A percentile compares a stretch with the other conserved stretches of the same genome.
Conservation (phyloP, 2,888 invertebrate species). For the Tubulanus polymorphus region DNA sequence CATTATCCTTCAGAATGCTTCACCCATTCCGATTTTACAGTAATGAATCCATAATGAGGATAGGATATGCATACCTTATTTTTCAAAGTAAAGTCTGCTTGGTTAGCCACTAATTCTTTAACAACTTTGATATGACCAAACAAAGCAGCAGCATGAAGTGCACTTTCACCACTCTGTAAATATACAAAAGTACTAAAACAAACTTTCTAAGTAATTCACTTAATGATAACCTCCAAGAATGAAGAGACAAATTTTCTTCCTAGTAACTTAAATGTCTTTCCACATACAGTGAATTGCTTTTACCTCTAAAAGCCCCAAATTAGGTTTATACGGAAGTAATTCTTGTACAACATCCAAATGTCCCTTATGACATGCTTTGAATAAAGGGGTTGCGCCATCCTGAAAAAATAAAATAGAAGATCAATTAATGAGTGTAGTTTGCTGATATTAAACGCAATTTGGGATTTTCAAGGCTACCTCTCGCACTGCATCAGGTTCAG, state of each 20-base stretch:
- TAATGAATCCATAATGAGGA: slow-evolving; percentile 3
- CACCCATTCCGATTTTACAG: neutral
- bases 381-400: slow-evolving; percentile 70
- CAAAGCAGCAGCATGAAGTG: slow-evolving; percentile 85
- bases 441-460: neutral
- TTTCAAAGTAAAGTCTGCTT: slow-evolving; percentile 64
- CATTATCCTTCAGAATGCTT: neutral
- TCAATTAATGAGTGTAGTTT: neutral
- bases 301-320: slow-evolving; percentile 70
- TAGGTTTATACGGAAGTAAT: slow-evolving; percentile 62
- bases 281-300: too few relatives aligned
- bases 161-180: slow-evolving; percentile 83
- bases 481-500: slow-evolving; percentile 74
- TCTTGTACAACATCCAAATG: slow-evolving; percentile 77
- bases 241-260: too few relatives aligned
- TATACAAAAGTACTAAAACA: too few relatives aligned
- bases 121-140: slow-evolving; percentile 80
- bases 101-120: slow-evolving; percentile 67
- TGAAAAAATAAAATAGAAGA: slow-evolving; percentile 25
- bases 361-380: slow-evolving; percentile 95
- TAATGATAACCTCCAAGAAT: too few relatives aligned
- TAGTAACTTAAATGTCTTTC: too few relatives aligned
- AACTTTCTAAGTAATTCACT: too few relatives aligned
- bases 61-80: slow-evolving; percentile 62
- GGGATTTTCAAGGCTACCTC: slow-evolving; percentile 60